phyloP scores from a whole-genome alignment of 2,888 invertebrate genomes.

The Macrophya alboannulata region DNA sequence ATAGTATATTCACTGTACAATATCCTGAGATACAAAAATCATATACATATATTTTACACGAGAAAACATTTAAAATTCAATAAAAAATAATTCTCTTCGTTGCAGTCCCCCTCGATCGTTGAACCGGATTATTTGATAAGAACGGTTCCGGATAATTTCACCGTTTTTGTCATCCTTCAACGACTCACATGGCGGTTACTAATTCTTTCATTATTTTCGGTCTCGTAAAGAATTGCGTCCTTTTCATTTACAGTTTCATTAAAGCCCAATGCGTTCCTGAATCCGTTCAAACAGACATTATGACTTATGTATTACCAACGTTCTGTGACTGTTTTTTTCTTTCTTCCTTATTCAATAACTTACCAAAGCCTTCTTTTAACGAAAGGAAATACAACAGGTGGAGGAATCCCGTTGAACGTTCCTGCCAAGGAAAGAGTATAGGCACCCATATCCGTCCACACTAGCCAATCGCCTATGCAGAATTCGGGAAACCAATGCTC shows the following conservation, averaged over 20 bases:
- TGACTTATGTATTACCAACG: background rate
- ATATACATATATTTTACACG: background rate
- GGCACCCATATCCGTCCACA: constrained; percentile 85
- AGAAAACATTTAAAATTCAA: background rate
- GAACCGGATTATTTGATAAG: background rate
- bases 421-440: constrained; percentile 82
- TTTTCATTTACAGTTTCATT: background rate
- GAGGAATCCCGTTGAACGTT: constrained; percentile 83
- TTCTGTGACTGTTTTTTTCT: background rate
- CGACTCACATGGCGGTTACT: background rate
- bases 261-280: constrained; percentile 15
- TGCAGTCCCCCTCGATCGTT: background rate
- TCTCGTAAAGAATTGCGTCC: background rate
- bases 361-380: constrained; percentile 76
- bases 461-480: constrained; percentile 84
- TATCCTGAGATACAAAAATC: background rate
- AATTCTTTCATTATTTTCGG: constrained; percentile 13
- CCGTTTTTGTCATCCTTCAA: background rate
- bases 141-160: background rate
- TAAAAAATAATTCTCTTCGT: background rate
- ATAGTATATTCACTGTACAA: background rate
- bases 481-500: constrained; percentile 81
- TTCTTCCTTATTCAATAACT: constrained; percentile 41
- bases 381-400: constrained; percentile 78
- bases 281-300: background rate